Evolutionary conservation across 2,797 vertebrate species (phyloP).

Genomic region (Notolepis coatsorum): DNA sequence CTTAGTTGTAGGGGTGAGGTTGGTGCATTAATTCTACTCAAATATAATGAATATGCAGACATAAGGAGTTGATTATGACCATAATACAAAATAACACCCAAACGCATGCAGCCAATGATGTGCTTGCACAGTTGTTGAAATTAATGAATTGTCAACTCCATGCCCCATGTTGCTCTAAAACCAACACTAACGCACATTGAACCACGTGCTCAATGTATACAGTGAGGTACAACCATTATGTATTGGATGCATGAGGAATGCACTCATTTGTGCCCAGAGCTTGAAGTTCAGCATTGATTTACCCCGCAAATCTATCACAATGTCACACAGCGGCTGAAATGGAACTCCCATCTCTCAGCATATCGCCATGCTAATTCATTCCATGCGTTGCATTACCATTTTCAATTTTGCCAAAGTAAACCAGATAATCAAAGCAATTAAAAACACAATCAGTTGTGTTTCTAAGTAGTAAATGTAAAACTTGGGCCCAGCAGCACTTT

Average conservation of each 20-base stretch:
- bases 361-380: constrained; percentile 51
- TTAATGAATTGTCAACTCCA: background rate
- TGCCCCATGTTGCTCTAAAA: constrained; percentile 11
- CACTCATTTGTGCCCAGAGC: constrained; percentile 22
- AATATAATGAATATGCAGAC: constrained; percentile 25
- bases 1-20: constrained; percentile 21
- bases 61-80: constrained; percentile 12
- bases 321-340: constrained; percentile 27
- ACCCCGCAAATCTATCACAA: constrained; percentile 46
- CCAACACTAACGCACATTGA: constrained; percentile 20
- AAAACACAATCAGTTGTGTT: constrained; percentile 80
- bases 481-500: constrained; percentile 68
- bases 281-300: constrained; percentile 36
- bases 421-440: constrained; percentile 81
- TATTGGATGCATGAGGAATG: constrained; percentile 11
- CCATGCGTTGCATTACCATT: constrained; percentile 59
- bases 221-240: background rate
- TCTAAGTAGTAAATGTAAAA: constrained; percentile 68
- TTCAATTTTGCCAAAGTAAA: constrained; percentile 78
- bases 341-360: constrained; percentile 30
- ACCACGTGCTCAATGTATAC: constrained; percentile 18
- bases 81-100: constrained; percentile 10
- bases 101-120: background rate
- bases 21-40: constrained; percentile 13
- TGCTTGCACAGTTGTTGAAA: too few species aligned